A percentile compares a stretch with the other conserved stretches of the same genome.
Evolutionary conservation across 1,140 invertebrate genomes (phyloP).

Genomic region (Bradysia coprophila): DNA sequence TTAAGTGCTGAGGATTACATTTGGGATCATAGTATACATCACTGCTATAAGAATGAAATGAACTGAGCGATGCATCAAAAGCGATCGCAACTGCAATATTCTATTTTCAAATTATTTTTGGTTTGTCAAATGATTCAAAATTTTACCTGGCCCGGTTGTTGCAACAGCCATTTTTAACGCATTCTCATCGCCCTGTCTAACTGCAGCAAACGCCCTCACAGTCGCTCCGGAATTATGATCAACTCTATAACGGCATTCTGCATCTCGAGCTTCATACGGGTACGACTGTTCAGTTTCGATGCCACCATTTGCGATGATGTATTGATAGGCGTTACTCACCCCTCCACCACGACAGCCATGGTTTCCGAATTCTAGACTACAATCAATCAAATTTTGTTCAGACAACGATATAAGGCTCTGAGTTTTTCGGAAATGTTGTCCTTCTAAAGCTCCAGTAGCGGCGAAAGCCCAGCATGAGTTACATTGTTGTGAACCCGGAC

Average conservation of each 20-base stretch:
- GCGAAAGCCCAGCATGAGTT: slow-evolving; percentile 3
- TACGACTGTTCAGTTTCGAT: slow-evolving; percentile 89
- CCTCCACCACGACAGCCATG: slow-evolving; percentile 39
- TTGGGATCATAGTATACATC: slow-evolving; percentile 39
- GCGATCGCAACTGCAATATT: slow-evolving; percentile 65
- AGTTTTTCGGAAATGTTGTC: slow-evolving; percentile 41
- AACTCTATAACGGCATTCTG: slow-evolving; percentile 45
- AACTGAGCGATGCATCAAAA: slow-evolving; percentile 75
- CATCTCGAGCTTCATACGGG: slow-evolving; percentile 65
- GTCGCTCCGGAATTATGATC: slow-evolving; percentile 66
- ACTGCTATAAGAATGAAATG: slow-evolving; percentile 42
- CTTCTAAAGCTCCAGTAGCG: slow-evolving; percentile 33
- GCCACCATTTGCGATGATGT: slow-evolving; percentile 38
- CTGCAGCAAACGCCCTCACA: slow-evolving; percentile 24
- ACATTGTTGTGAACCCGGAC: neutral
- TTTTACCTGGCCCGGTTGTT: slow-evolving; percentile 77
- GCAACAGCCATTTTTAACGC: slow-evolving; percentile 63
- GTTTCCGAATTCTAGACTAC: slow-evolving; percentile 25
- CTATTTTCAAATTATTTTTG: too few relatives aligned
- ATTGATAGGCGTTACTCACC: slow-evolving; percentile 34
- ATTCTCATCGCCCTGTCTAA: slow-evolving; percentile 60
- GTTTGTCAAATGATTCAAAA: too few relatives aligned
- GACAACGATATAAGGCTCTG: slow-evolving; percentile 38
- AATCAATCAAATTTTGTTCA: slow-evolving; percentile 28
- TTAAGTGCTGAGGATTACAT: slow-evolving; percentile 48